Evolutionary conservation across 2,113 vertebrate genomes (phyloP).

Genomic region (Pyrgilauda ruficollis): DNA sequence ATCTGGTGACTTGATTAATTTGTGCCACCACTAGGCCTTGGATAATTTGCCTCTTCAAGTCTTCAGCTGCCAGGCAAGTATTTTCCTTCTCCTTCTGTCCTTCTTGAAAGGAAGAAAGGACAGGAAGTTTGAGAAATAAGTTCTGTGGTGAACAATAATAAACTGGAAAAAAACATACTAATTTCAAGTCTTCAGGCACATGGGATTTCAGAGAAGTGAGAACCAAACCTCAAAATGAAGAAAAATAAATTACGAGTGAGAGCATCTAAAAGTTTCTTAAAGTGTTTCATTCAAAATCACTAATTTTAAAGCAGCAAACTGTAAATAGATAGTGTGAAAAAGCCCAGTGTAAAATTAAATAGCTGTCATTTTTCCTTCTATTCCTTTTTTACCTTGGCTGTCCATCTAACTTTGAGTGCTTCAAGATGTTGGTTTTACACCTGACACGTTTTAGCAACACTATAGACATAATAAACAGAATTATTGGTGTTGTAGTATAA

Average conservation of each 20-base stretch:
- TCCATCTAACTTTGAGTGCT: neutral
- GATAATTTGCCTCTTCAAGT: neutral
- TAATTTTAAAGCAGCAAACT: neutral
- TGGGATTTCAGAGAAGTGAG: neutral
- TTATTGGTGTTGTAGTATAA: neutral
- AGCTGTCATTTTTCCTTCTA: neutral
- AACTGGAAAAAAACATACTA: neutral
- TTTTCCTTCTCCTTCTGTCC: neutral
- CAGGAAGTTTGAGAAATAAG: neutral
- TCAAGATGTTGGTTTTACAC: neutral
- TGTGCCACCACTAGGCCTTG: neutral
- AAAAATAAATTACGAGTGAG: neutral
- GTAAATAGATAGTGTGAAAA: neutral
- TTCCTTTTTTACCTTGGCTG: neutral
- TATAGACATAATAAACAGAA: neutral
- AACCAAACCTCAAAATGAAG: neutral
- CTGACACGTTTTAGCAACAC: neutral
- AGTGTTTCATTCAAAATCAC: neutral
- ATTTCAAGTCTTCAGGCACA: neutral
- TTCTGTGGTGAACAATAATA: neutral
- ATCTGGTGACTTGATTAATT: neutral
- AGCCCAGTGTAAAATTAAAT: neutral
- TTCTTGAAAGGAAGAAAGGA: neutral
- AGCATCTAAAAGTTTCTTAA: neutral
- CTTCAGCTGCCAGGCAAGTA: neutral